Evolutionary conservation across 2,888 invertebrate species (phyloP), one percentile per base, ranked within the genome.

Genomic region (Pristionchus arcanus): DNA sequence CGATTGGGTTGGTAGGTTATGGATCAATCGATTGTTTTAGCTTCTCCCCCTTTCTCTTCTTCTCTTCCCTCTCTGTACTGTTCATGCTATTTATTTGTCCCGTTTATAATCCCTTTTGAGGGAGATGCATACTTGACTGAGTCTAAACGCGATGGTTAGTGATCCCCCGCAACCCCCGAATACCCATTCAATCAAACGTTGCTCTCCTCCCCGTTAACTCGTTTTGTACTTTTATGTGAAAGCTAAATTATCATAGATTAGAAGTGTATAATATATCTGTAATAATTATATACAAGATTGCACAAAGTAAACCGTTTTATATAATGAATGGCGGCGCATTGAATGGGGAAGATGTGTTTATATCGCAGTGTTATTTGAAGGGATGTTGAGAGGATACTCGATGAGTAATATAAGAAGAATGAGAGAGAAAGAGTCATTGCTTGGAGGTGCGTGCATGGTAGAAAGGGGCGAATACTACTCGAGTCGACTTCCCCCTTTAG

Each of bases 301-400:
- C 84, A 85, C 84, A 85, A 85, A 85, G 84, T 85, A 85, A 85
- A 85, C 68, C 81, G 81, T 81, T 81, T 81, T 81, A 81, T 81
- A 34, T 81, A 49, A 49, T 5, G 19, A 21, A 13, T 81, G 42
- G 25, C 28, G 2, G 81, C 9, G 37, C 81, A 81, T 81, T 31
- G 49, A n/a, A 16, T 15, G 28, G 19, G 74, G 74, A 49, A 49
- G 53, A 83, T 34, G 84, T 85, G 84, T 85, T 85, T 85, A 37
- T 34, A 59, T 85, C 84, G 59, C 84, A 55, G 81, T 81, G 34
- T 81, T 81, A 81, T 81, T 81, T 81, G 25, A 42, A 28, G 49
- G 74, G n/a, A 81, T 21, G 42, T 21, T 25, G n/a, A 34, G 31
- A 15, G 21, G 49, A 77, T 49, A 68, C 42, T 25, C 31, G 49